These are phyloP conservation scores for Mirza zaza DNA, from an alignment of 2,113 vertebrate species.

Conservation along the genomic window DNA sequence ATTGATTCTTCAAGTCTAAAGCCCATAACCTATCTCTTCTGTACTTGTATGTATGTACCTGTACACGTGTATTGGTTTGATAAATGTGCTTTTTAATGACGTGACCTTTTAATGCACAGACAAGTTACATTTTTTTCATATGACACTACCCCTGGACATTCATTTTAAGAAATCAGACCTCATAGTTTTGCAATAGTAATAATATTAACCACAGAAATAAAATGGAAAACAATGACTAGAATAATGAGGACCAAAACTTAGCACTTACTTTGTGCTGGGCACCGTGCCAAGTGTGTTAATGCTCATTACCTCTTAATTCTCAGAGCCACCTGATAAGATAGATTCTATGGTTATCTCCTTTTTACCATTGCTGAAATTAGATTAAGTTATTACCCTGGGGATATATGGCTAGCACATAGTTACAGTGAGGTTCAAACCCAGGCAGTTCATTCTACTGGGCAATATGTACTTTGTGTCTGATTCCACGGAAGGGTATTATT, in stretches of 20 bases:
- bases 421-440: background rate
- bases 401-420: background rate
- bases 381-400: background rate
- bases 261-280: background rate
- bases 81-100: background rate
- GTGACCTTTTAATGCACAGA: background rate
- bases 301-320: background rate
- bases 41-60: background rate
- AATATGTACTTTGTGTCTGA: background rate
- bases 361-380: background rate
- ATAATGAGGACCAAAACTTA: background rate
- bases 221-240: background rate
- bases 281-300: background rate
- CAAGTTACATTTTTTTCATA: background rate
- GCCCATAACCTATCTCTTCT: background rate
- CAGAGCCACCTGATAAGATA: background rate
- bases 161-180: background rate
- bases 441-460: background rate
- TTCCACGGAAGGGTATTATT: background rate
- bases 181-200: background rate
- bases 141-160: background rate
- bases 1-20: background rate
- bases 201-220: constrained; percentile 3
- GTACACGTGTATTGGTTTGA: background rate
- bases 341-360: background rate